A percentile compares a stretch with the other conserved stretches of the same genome.
Evolutionary conservation across 2,113 vertebrate species (phyloP).

Genomic region (Cyprinodon variegatus): DNA sequence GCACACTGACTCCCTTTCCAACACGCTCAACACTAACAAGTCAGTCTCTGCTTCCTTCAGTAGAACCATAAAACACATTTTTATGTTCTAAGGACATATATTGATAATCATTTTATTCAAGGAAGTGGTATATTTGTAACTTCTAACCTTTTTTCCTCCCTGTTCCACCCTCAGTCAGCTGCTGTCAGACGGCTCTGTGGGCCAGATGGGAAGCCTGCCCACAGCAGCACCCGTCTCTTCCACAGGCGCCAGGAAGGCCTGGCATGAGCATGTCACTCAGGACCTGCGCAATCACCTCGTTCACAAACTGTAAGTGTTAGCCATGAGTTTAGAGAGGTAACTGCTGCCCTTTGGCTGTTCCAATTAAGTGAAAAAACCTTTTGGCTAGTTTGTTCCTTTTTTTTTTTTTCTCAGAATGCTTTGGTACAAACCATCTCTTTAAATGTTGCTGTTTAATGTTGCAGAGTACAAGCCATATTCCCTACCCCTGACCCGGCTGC

Average conservation of each 20-base stretch:
- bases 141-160: not conserved
- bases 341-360: not conserved
- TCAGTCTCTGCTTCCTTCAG: constrained; percentile 71
- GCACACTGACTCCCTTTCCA: constrained; percentile 90
- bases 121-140: not conserved
- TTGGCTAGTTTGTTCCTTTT: no score
- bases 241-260: constrained; percentile 91
- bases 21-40: constrained; percentile 90
- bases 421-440: not conserved
- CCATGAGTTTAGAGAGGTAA: not conserved
- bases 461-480: constrained; percentile 98
- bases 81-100: not conserved
- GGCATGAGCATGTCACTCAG: constrained; percentile 99
- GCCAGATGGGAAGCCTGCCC: constrained; percentile 88
- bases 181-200: constrained; percentile 88
- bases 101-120: not conserved
- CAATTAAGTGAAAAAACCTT: no score
- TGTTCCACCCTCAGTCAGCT: constrained; percentile 82
- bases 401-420: not conserved
- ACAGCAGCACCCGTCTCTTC: constrained; percentile 92
- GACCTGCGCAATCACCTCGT: constrained; percentile 98
- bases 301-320: constrained; percentile 91
- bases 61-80: not conserved
- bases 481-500: constrained; percentile 97
- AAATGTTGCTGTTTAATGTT: constrained; percentile 8